These are phyloP conservation scores for Antheraea assamensis DNA, from an alignment of 2,888 invertebrate genomes.

Conservation along the genomic window DNA sequence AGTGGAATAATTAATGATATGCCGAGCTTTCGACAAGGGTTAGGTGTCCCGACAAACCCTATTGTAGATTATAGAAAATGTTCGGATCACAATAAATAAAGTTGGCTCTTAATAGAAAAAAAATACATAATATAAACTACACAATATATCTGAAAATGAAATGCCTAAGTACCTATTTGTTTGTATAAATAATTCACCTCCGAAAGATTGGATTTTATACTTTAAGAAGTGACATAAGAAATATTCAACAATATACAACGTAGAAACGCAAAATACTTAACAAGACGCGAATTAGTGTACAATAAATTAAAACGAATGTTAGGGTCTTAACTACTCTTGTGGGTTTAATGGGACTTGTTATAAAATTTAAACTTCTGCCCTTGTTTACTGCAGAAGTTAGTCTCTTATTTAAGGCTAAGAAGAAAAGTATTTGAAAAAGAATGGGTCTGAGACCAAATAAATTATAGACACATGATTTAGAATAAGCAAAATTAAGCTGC, in stretches of 20 bases:
- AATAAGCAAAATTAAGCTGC: too few relatives aligned
- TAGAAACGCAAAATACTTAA: slow-evolving; percentile 7
- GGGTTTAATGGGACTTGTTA: slow-evolving; percentile 40
- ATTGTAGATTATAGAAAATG: background rate
- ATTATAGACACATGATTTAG: too few relatives aligned
- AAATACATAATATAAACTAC: background rate
- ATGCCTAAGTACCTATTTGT: too few relatives aligned
- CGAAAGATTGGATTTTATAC: background rate
- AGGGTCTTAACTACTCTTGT: slow-evolving; percentile 7
- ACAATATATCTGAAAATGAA: too few relatives aligned
- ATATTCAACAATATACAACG: background rate
- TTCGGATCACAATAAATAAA: background rate
- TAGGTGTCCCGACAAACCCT: background rate
- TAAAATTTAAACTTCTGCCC: slow-evolving; percentile 41
- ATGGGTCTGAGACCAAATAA: background rate
- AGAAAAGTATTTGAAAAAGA: background rate
- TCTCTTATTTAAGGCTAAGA: background rate
- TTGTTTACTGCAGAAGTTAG: slow-evolving; percentile 35
- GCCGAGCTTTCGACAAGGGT: too few relatives aligned
- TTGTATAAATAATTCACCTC: too few relatives aligned
- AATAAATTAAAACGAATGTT: slow-evolving; percentile 15
- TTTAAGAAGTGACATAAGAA: background rate
- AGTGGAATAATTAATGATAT: too few relatives aligned
- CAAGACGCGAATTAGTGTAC: slow-evolving; percentile 4
- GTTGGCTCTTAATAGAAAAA: background rate